A percentile compares a stretch with the other conserved stretches of the same genome.
These are phyloP conservation scores for Ligdia adustata DNA, from an alignment of 2,888 invertebrate species.

Conservation along the genomic window DNA sequence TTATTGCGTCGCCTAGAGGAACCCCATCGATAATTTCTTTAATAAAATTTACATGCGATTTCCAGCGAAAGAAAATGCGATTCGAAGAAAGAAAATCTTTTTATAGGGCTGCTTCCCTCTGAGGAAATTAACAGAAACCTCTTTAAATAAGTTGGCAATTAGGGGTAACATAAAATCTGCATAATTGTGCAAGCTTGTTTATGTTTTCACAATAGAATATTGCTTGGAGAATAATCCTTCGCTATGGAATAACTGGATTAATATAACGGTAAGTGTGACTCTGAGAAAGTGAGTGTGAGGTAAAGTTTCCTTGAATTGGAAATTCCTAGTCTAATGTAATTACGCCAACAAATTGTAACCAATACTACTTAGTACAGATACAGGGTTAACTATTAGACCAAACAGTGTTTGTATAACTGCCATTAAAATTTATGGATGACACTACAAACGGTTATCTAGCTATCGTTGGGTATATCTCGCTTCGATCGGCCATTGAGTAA, in stretches of 20 bases:
- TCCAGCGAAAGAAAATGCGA: conserved; percentile 57
- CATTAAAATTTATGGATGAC: no score
- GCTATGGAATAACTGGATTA: conserved; percentile 9
- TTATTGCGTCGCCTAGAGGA: conserved; percentile 49
- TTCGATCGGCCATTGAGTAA: no score
- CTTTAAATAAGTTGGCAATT: conserved; percentile 83
- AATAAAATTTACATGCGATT: conserved; percentile 77
- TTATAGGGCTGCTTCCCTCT: conserved; percentile 46
- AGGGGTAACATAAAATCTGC: conserved; percentile 81
- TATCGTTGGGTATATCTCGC: no score
- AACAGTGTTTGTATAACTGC: no score
- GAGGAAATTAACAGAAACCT: conserved; percentile 75
- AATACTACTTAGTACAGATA: no score
- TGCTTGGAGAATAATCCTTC: conserved; percentile 35
- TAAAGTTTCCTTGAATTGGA: no score
- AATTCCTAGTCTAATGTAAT: no score
- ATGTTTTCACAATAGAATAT: conserved; percentile 73
- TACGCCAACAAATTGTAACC: no score
- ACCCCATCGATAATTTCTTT: conserved; percentile 65
- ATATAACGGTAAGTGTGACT: no score
- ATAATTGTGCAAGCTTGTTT: conserved; percentile 82
- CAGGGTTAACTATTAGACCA: no score
- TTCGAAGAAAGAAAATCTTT: conserved; percentile 60
- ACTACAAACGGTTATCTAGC: no score
- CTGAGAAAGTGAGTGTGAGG: not conserved